Base-by-base conservation (phyloP, 2,113 vertebrate species). In the Hirundichthys speculiger region DNA sequence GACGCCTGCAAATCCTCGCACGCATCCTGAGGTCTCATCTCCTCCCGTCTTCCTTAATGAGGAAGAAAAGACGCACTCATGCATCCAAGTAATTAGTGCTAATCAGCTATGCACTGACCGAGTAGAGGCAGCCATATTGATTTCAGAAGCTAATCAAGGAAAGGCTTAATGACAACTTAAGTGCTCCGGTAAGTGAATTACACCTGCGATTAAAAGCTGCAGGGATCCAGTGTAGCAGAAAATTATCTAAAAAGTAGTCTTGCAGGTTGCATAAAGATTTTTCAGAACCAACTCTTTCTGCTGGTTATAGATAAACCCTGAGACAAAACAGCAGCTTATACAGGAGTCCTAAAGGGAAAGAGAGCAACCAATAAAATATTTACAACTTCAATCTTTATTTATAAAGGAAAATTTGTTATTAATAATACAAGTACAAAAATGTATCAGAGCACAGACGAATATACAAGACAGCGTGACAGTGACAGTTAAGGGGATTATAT, bases 351-450 rank as follows among this genome's bases (percentile, higher is more conserved):
- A 27, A 42, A 10, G 15, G 2, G 47, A 72, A 66, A 46, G 15
- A 19, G 5, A 75, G 16, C 13, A 34, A 46, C 21, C 40, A 34
- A 53, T 64, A 82, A 43, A 63, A 76, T 85, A 88, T 84, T 79
- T 87, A 94, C 89, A 94, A 83, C 92, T 59, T 89, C 91, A 93
- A 95, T 83, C 92, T 95, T 98, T 99, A 98, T 98, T 99, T 95
- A 90, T 94, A 96, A 96, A 94, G 89, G 87, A 85, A 80, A 83
- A 61, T 88, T 86, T 90, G 79, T 89, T 85, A 93, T 95, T 92
- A 95, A 91, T 94, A 95, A 90, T 90, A 89, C 79, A 88, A 89
- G 84, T 93, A 97, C 92, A 97, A 98, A 93, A 86, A 94, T 89
- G 87, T 41, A 90, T 91, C 90, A 91, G 92, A 84, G 93, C 90